A percentile compares a stretch with the other conserved stretches of the same genome.
phyloP scores from a whole-genome alignment of 2,797 vertebrate species.

The Cryptoblepharus egeriae region DNA sequence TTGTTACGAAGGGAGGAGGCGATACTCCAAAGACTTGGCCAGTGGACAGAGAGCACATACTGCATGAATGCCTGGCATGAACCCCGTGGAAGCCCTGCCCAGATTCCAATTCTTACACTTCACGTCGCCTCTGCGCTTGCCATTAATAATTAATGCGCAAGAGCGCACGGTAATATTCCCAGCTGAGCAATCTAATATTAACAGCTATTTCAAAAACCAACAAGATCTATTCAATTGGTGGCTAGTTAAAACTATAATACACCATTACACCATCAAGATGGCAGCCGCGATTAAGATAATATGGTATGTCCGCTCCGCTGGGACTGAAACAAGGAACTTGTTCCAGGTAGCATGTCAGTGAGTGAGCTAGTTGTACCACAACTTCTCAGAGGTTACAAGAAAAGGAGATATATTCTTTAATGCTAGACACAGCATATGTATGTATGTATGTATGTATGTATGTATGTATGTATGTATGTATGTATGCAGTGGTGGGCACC shows the following conservation, averaged over 20 bases:
- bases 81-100: slow-evolving; percentile 52
- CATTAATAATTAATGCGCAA: slow-evolving; percentile 73
- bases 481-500: too few relatives aligned
- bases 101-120: slow-evolving; percentile 69
- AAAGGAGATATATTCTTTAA: not conserved
- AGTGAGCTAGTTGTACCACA: slow-evolving; percentile 1
- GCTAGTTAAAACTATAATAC: slow-evolving; percentile 65
- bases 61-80: slow-evolving; percentile 59
- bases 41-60: not conserved
- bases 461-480: too few relatives aligned
- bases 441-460: too few relatives aligned
- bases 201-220: slow-evolving; percentile 74
- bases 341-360: slow-evolving; percentile 1
- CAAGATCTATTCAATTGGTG: slow-evolving; percentile 68
- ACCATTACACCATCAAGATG: slow-evolving; percentile 48
- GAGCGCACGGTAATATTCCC: slow-evolving; percentile 61
- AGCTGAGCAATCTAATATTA: slow-evolving; percentile 65
- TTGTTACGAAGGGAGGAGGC: slow-evolving; percentile 16
- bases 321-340: not conserved
- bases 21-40: slow-evolving; percentile 43
- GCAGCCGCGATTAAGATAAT: slow-evolving; percentile 53
- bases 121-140: slow-evolving; percentile 65
- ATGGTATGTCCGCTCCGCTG: not conserved
- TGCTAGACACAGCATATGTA: too few relatives aligned
- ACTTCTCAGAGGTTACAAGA: not conserved